A percentile compares a stretch with the other conserved stretches of the same genome.
Evolutionary conservation across 2,113 vertebrate species (phyloP).

Genomic region (Desmodus rotundus): DNA sequence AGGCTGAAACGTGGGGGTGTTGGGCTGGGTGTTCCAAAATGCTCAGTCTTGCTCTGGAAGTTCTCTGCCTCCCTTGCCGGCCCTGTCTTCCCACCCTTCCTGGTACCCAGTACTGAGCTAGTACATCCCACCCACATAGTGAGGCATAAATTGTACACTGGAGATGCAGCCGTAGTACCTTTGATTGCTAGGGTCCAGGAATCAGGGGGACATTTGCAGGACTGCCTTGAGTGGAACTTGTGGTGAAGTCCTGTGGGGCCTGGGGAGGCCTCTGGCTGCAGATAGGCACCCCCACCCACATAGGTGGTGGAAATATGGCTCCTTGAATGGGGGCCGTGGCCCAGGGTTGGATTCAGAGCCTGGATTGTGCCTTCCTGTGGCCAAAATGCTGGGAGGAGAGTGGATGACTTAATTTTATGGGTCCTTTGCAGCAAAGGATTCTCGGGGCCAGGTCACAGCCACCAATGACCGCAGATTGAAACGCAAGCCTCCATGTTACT

Average conservation of each 20-base stretch:
- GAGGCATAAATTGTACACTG: neutral
- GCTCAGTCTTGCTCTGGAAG: neutral
- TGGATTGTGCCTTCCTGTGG: neutral
- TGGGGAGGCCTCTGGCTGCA: neutral
- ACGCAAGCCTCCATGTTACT: neutral
- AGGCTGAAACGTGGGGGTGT: neutral
- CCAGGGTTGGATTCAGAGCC: neutral
- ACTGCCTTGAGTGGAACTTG: neutral
- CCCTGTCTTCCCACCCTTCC: neutral
- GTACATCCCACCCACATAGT: neutral
- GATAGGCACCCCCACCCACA: fast-evolving
- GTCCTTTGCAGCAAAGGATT: neutral
- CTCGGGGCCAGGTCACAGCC: neutral
- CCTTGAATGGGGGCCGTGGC: neutral
- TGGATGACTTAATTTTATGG: neutral
- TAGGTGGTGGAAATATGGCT: neutral
- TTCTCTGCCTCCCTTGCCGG: neutral
- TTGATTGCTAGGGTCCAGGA: neutral
- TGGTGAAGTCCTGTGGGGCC: neutral
- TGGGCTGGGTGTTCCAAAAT: neutral
- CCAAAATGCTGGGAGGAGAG: neutral
- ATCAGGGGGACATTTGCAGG: neutral
- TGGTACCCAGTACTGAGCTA: neutral
- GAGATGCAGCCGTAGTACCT: neutral
- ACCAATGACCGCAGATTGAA: neutral